Evolutionary conservation across 1,140 invertebrate species (phyloP).

Genomic region (Calephelis nemesis): DNA sequence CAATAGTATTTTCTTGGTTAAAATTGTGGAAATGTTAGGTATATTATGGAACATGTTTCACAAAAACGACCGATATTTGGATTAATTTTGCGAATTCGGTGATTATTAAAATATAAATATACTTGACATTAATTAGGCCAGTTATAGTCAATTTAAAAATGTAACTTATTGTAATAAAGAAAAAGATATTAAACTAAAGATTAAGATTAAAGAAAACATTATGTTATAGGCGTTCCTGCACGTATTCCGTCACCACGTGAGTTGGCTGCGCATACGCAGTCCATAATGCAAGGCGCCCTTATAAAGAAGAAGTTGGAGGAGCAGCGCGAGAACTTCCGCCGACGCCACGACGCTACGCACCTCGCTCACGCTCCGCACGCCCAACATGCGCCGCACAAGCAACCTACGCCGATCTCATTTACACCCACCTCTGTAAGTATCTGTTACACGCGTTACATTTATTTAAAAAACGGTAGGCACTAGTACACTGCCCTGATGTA

Average conservation of each 20-base stretch:
- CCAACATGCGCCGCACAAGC: slow-evolving; percentile 53
- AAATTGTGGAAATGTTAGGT: too few relatives aligned
- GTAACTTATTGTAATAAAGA: background rate
- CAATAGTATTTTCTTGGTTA: too few relatives aligned
- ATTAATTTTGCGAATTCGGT: too few relatives aligned
- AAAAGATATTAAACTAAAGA: background rate
- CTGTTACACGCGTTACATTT: too few relatives aligned
- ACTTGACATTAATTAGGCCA: too few relatives aligned
- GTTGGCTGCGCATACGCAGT: slow-evolving; percentile 89
- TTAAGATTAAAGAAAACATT: background rate
- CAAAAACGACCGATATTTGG: too few relatives aligned
- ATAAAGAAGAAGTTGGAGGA: slow-evolving; percentile 93
- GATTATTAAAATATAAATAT: too few relatives aligned
- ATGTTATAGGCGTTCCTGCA: slow-evolving; percentile 80
- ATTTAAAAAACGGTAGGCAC: too few relatives aligned
- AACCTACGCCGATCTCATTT: slow-evolving; percentile 87
- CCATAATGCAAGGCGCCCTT: slow-evolving; percentile 89
- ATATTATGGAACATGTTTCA: too few relatives aligned
- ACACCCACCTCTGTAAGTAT: slow-evolving; percentile 89
- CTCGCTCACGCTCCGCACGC: slow-evolving; percentile 42
- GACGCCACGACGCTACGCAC: slow-evolving; percentile 84
- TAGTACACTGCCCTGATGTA: too few relatives aligned
- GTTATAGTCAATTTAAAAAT: too few relatives aligned
- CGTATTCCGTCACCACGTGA: slow-evolving; percentile 91
- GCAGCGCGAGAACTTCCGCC: slow-evolving; percentile 89